A percentile compares a stretch with the other conserved stretches of the same genome.
These are phyloP conservation scores for Rhineura floridana DNA, from an alignment of 2,113 vertebrate species.

Conservation along the genomic window DNA sequence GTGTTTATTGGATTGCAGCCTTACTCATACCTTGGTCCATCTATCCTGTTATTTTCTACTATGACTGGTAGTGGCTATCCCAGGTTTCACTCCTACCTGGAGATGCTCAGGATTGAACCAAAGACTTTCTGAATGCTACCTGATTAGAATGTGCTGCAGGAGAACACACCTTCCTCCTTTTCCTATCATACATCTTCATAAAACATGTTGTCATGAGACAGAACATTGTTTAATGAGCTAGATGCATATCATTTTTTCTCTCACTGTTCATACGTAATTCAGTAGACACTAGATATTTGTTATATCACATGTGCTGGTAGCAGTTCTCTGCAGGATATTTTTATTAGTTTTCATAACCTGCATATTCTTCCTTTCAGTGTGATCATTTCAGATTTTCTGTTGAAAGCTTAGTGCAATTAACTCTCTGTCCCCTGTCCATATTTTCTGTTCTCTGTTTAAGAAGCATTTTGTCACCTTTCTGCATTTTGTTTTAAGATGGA, in stretches of 20 bases:
- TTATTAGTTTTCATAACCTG: neutral
- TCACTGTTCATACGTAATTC: neutral
- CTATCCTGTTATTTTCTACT: no score
- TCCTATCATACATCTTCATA: constrained; percentile 22
- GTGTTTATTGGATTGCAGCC: no score
- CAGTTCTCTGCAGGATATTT: neutral
- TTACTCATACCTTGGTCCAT: no score
- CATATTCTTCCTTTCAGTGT: neutral
- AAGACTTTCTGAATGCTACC: no score
- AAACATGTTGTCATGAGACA: neutral
- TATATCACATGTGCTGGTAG: neutral
- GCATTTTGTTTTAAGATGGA: neutral
- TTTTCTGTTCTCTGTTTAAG: neutral
- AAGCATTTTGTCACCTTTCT: neutral
- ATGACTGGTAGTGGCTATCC: no score
- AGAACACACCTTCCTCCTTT: neutral
- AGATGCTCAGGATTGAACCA: no score
- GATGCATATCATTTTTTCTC: neutral
- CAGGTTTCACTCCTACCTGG: no score
- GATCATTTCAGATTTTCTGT: neutral
- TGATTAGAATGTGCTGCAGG: neutral
- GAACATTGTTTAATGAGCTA: neutral
- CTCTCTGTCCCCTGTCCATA: neutral
- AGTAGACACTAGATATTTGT: neutral
- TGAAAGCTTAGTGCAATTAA: constrained; percentile 4